Conservation (phyloP, 2,797 vertebrate genomes). For the Paguma larvata region DNA sequence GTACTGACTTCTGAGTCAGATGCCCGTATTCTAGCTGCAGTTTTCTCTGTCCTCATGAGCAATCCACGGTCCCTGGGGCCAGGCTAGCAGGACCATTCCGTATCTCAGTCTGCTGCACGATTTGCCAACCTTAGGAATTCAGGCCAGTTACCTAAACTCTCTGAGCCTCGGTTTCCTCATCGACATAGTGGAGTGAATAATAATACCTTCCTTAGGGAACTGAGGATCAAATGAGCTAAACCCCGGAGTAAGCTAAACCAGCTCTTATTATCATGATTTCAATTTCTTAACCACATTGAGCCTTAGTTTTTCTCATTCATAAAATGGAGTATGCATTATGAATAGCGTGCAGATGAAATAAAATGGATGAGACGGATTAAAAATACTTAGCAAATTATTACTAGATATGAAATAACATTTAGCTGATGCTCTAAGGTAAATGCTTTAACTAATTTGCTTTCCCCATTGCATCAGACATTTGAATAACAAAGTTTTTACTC, state of each 20-base stretch:
- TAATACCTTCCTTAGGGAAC: neutral
- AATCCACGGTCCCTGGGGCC: neutral
- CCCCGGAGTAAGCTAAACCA: neutral
- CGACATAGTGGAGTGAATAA: neutral
- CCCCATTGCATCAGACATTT: neutral
- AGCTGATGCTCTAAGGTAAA: neutral
- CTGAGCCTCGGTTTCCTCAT: slow-evolving; percentile 37
- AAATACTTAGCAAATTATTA: neutral
- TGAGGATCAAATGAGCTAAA: slow-evolving; percentile 20
- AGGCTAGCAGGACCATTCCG: neutral
- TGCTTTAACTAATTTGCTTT: neutral
- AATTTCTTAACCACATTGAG: neutral
- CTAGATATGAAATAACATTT: neutral
- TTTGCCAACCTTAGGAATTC: neutral
- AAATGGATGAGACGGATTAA: neutral
- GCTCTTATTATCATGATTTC: neutral
- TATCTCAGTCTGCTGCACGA: neutral
- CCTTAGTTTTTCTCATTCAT: slow-evolving; percentile 9
- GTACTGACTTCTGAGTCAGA: neutral
- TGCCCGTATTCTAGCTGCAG: neutral
- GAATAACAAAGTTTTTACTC: neutral
- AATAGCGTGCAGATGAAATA: neutral
- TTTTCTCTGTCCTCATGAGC: neutral
- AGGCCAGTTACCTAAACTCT: neutral
- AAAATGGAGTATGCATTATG: neutral